phyloP scores from a whole-genome alignment of 2,888 invertebrate species.

The Rhyacophila evoluta region DNA sequence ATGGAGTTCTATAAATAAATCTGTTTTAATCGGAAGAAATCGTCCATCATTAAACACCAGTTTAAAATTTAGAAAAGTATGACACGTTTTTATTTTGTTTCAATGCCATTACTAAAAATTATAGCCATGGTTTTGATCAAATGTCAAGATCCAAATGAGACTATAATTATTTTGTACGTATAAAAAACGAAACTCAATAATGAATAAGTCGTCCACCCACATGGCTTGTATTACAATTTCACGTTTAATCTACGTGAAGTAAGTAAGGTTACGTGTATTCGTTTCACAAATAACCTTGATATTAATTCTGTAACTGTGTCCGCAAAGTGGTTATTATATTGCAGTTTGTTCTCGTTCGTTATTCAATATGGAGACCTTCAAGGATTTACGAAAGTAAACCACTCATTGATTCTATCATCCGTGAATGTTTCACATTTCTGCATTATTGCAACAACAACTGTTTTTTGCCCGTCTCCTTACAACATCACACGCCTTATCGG shows the following conservation, averaged over 20 bases:
- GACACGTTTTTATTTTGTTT: no score
- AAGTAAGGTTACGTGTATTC: neutral
- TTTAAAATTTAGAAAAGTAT: no score
- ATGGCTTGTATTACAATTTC: neutral
- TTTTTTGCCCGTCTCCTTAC: neutral
- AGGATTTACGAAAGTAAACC: slow-evolving; percentile 16
- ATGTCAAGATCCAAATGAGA: no score
- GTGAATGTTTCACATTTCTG: neutral
- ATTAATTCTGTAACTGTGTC: neutral
- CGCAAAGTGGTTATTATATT: neutral
- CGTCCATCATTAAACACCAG: no score
- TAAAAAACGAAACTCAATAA: no score
- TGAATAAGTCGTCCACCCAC: no score
- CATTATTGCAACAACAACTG: neutral
- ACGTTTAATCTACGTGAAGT: neutral
- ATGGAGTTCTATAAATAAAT: no score
- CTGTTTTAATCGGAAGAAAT: no score
- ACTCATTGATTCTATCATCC: neutral
- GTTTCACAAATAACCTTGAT: neutral
- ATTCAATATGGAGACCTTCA: neutral
- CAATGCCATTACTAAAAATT: no score
- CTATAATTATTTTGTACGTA: no score
- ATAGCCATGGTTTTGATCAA: no score
- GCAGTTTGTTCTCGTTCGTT: neutral
- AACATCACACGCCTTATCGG: neutral